Conservation (phyloP, 2,888 invertebrate genomes). For the Poecilobothrus nobilitatus region DNA sequence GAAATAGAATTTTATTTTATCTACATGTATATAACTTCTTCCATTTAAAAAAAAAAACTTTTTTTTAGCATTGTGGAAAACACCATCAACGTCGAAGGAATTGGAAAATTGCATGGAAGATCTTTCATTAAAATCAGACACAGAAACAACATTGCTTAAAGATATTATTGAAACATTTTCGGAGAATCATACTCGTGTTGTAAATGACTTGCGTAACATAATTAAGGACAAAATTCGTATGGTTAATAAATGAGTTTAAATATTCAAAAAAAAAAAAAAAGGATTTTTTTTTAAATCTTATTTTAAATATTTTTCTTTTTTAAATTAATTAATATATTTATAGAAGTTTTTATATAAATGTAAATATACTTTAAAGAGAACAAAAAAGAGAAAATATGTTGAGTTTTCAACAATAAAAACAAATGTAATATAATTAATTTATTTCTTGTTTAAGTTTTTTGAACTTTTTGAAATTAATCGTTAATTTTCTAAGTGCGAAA, state of each 20-base stretch:
- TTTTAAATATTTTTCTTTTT: not conserved
- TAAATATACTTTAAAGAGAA: not conserved
- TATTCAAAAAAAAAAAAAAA: not conserved
- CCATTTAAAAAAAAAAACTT: too few species aligned
- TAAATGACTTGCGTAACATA: constrained; percentile 38
- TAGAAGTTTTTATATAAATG: constrained; percentile 1
- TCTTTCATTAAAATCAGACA: constrained; percentile 41
- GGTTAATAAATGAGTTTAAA: constrained; percentile 34
- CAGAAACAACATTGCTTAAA: constrained; percentile 37
- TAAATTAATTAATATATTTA: not conserved
- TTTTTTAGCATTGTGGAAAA: constrained; percentile 35
- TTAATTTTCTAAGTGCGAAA: not conserved
- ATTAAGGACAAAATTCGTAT: constrained; percentile 43
- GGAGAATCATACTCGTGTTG: constrained; percentile 39
- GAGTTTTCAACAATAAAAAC: too few species aligned
- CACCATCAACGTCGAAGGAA: constrained; percentile 35
- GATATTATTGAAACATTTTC: constrained; percentile 40
- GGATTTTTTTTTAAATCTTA: too few species aligned
- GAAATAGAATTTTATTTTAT: not conserved
- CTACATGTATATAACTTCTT: too few species aligned
- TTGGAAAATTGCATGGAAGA: constrained; percentile 41
- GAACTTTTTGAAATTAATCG: not conserved
- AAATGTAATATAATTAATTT: not conserved
- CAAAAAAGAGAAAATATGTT: too few species aligned
- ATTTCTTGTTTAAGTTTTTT: not conserved